These are phyloP conservation scores for Vipera latastei DNA, from an alignment of 2,797 vertebrate genomes.

Conservation along the genomic window DNA sequence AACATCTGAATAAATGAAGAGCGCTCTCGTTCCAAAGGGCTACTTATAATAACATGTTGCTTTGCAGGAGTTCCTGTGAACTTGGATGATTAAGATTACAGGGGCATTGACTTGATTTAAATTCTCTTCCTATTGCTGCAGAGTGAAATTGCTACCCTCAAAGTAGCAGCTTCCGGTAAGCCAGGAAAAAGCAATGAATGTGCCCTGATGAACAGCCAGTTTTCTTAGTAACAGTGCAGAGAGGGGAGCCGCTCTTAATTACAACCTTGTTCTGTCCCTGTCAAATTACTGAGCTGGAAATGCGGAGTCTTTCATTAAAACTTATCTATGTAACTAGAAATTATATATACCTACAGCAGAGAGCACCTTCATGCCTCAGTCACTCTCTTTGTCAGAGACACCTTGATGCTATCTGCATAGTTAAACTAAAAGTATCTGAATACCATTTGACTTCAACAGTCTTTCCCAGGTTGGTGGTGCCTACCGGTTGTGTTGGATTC, in stretches of 20 bases:
- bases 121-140: neutral
- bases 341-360: conserved; percentile 56
- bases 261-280: conserved; percentile 39
- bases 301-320: conserved; percentile 65
- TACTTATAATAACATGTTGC: neutral
- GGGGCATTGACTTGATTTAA: neutral
- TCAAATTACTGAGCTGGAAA: conserved; percentile 44
- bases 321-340: conserved; percentile 68
- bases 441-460: conserved; percentile 22
- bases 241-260: conserved; percentile 38
- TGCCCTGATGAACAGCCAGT: neutral
- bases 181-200: neutral
- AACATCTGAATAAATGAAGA: neutral
- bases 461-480: neutral
- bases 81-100: neutral
- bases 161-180: conserved; percentile 9
- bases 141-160: conserved; percentile 15
- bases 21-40: neutral
- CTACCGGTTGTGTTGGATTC: neutral
- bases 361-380: conserved; percentile 54
- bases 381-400: conserved; percentile 52
- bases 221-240: conserved; percentile 7
- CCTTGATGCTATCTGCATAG: conserved; percentile 27
- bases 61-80: neutral
- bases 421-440: conserved; percentile 19